Conservation (phyloP, 2,113 vertebrate genomes). For the Salminus brasiliensis region DNA sequence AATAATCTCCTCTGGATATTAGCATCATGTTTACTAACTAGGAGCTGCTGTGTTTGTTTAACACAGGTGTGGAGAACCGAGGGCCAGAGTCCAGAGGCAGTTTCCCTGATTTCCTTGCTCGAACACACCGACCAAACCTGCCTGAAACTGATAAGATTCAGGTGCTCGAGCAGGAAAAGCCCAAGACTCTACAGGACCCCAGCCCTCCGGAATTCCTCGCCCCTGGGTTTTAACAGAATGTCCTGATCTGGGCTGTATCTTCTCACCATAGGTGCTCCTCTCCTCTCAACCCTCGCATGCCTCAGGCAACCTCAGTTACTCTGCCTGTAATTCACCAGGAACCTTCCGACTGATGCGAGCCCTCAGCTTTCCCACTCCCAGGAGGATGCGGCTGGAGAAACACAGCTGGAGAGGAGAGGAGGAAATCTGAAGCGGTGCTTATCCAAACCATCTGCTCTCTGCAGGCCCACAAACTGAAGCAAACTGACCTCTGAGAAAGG, state of each 20-base stretch:
- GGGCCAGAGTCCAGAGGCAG: no score
- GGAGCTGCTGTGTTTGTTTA: no score
- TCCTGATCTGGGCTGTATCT: neutral
- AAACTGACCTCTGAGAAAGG: neutral
- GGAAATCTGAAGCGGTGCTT: neutral
- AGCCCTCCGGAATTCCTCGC: no score
- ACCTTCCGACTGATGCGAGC: neutral
- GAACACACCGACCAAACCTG: no score
- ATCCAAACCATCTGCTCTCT: conserved; percentile 13
- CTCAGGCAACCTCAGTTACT: neutral
- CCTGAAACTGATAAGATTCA: no score
- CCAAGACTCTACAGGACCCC: no score
- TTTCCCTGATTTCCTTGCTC: no score
- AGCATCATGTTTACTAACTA: no score
- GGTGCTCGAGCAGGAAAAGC: no score
- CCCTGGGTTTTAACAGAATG: neutral
- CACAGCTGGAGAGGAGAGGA: conserved; percentile 32
- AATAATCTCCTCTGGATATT: no score
- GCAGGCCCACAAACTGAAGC: neutral
- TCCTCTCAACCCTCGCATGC: neutral
- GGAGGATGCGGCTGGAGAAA: neutral
- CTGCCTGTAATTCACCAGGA: neutral
- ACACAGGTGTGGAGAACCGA: no score
- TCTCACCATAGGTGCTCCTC: neutral
- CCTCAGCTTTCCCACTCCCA: neutral